Evolutionary conservation across 2,888 invertebrate species (phyloP), one percentile per base, ranked within the genome.

Genomic region (Oscheius myriophilus): DNA sequence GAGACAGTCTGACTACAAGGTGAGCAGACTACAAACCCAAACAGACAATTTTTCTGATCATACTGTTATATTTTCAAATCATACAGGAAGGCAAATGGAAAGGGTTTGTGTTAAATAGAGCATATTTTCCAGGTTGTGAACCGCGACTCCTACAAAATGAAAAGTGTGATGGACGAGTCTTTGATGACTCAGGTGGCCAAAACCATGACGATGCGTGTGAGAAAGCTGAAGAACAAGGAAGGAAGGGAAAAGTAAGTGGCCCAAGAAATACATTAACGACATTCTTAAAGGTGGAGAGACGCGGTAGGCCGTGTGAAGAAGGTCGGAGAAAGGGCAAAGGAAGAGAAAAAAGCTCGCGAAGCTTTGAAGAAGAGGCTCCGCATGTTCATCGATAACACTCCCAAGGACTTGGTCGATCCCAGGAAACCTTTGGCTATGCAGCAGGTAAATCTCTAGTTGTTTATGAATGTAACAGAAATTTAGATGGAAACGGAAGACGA

Each of bases 351-450:
- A 55, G 65, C 69, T 16, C 63, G 75, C 2, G 71, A 73, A 26
- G 52, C 65, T 12, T 67, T 78, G 75, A 75, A 78, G 57, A 70
- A 73, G 51, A 69, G 72, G 57, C 66, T 79, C 42, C 70, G 67
- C 18, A 64, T 73, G 39, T 76, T 79, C 76, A 80, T 80, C 66
- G 73, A 78, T 51, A 79, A 79, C 26, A 79, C 78, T 42, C 80
- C 80, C n/a, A 62, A 72, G 12, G 74, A 78, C 23, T 75, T 79
- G 51, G 51, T 71, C 9, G 80, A 80, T 67, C 78, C 78, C 51
- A 49, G 80, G 39, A 77, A 73, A 43, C 73, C 77, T 11, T 49
- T 75, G 6, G 78, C 80, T 43, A 57, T 80, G 54, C 49, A 63
- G 49, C 21, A 61, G 33, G 33, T 33, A 33, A 6, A 33, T 9